These are phyloP conservation scores for Lethrus apterus DNA, from an alignment of 1,140 invertebrate species.

Conservation along the genomic window DNA sequence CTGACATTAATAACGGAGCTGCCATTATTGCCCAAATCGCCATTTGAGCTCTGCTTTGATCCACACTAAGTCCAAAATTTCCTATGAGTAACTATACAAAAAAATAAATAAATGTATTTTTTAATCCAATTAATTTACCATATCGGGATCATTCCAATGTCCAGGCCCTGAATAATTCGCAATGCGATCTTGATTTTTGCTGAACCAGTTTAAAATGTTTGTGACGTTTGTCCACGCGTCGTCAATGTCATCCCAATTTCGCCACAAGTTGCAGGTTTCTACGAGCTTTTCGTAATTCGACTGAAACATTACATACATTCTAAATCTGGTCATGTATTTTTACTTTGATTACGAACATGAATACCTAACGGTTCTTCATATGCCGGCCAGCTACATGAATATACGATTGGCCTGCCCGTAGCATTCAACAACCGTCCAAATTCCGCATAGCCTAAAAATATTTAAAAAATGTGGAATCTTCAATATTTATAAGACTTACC, in stretches of 20 bases:
- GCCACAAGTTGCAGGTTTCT: slow-evolving; percentile 75
- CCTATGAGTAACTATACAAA: slow-evolving; percentile 53
- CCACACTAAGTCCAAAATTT: slow-evolving; percentile 74
- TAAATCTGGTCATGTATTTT: background rate
- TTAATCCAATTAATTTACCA: slow-evolving; percentile 48
- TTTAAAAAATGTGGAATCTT: slow-evolving; percentile 3
- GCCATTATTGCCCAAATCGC: slow-evolving; percentile 84
- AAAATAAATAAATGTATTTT: background rate
- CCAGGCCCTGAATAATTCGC: slow-evolving; percentile 70
- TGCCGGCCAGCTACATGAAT: slow-evolving; percentile 81
- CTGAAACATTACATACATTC: slow-evolving; percentile 38
- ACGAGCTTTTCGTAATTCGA: slow-evolving; percentile 62
- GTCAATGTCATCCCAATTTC: slow-evolving; percentile 78
- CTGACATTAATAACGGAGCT: slow-evolving; percentile 83
- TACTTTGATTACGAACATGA: slow-evolving; percentile 21
- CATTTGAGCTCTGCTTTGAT: slow-evolving; percentile 81
- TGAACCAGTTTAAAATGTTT: slow-evolving; percentile 71
- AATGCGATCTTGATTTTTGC: slow-evolving; percentile 62
- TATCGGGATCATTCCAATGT: slow-evolving; percentile 87
- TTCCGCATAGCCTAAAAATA: slow-evolving; percentile 30
- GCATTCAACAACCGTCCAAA: slow-evolving; percentile 66
- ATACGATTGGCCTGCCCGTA: slow-evolving; percentile 74
- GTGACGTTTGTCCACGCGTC: slow-evolving; percentile 67
- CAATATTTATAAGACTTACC: slow-evolving; percentile 34
- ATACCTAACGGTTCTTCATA: slow-evolving; percentile 49